Conservation (phyloP, 2,113 vertebrate genomes). For the Macquaria australasica region DNA sequence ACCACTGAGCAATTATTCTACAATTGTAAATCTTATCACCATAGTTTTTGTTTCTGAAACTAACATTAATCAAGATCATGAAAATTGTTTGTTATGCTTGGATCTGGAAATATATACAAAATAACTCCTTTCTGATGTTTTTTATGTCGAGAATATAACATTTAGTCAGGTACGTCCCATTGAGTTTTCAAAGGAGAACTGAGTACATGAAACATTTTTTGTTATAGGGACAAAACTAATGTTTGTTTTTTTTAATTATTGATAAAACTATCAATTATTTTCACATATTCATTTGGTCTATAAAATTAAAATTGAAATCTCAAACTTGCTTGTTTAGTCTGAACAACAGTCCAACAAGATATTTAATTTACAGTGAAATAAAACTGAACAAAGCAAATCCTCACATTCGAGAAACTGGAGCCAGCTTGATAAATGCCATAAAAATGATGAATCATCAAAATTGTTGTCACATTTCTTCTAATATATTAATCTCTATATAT, state of each 20-base stretch:
- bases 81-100: too few species aligned
- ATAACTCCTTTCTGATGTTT: too few species aligned
- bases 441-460: not conserved
- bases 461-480: not conserved
- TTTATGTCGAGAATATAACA: too few species aligned
- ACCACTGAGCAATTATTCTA: not conserved
- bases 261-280: not conserved
- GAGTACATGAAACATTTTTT: too few species aligned
- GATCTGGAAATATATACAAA: not conserved
- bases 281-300: not conserved
- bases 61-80: too few species aligned
- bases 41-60: not conserved
- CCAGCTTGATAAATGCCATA: not conserved
- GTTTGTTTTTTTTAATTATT: not conserved
- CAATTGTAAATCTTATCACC: not conserved
- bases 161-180: too few species aligned
- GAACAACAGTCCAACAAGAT: not conserved
- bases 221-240: not conserved
- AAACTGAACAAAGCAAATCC: not conserved
- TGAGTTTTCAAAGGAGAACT: too few species aligned
- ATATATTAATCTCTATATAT: not conserved
- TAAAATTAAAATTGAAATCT: not conserved
- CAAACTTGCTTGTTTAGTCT: not conserved
- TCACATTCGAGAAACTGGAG: too few species aligned
- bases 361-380: not conserved